Percentiles rank a stretch among this genome's conserved stretches.
Evolutionary conservation across 2,888 invertebrate genomes (phyloP).

Genomic region (Apotomis turbidana): DNA sequence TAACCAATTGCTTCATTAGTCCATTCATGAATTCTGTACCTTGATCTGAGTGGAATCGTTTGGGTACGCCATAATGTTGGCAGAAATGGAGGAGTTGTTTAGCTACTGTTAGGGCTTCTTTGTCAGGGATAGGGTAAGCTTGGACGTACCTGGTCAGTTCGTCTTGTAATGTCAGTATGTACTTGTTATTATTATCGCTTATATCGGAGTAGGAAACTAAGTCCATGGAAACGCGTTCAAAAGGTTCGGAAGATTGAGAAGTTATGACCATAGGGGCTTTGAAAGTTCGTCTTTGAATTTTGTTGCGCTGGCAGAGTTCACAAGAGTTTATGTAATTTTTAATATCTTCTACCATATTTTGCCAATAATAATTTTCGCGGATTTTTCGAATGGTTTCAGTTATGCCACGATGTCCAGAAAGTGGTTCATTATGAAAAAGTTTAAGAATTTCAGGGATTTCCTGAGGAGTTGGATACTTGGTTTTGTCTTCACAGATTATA

Average conservation of each 20-base stretch:
- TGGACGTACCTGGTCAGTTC: constrained; percentile 53
- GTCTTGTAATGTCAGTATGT: constrained; percentile 53
- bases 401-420: constrained; percentile 1
- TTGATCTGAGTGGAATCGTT: constrained; percentile 10
- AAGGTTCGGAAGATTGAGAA: constrained; percentile 21
- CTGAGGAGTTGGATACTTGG: background rate
- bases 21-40: constrained; percentile 16
- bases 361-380: constrained; percentile 1
- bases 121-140: constrained; percentile 55
- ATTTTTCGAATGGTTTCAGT: background rate
- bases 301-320: constrained; percentile 21
- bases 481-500: background rate
- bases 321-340: constrained; percentile 6
- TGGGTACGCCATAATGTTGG: background rate
- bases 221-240: constrained; percentile 46
- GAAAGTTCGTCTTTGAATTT: constrained; percentile 25
- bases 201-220: constrained; percentile 55
- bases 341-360: background rate
- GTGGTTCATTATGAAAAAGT: background rate
- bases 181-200: constrained; percentile 49
- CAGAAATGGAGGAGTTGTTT: constrained; percentile 51
- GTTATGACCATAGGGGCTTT: constrained; percentile 33
- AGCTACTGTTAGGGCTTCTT: constrained; percentile 53
- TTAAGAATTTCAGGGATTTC: constrained; percentile 1
- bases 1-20: background rate